Evolutionary conservation across 1,140 invertebrate species (phyloP).

Genomic region (Centruroides sculpturatus): DNA sequence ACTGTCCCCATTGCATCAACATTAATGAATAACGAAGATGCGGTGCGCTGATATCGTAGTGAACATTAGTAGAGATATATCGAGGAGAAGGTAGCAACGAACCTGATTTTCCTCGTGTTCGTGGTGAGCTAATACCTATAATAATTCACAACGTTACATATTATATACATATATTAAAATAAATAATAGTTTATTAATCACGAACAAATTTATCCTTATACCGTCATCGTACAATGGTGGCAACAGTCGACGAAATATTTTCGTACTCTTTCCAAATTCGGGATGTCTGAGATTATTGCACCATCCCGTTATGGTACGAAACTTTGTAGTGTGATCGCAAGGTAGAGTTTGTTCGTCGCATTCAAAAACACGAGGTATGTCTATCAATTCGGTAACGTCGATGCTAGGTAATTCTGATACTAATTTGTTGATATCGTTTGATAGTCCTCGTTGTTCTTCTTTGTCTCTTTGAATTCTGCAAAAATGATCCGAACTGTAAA

Average conservation of each 20-base stretch:
- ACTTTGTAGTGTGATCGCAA: conserved; percentile 66
- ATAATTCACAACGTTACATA: conserved; percentile 12
- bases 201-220: conserved; percentile 11
- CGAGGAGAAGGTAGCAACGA: conserved; percentile 59
- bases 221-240: conserved; percentile 81
- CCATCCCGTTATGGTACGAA: conserved; percentile 59
- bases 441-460: too few species aligned
- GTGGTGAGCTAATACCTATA: conserved; percentile 54
- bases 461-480: background rate
- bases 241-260: conserved; percentile 68
- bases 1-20: conserved; percentile 47
- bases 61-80: conserved; percentile 68
- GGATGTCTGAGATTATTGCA: conserved; percentile 88
- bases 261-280: conserved; percentile 56
- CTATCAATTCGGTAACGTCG: conserved; percentile 30
- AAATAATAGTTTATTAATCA: background rate
- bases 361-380: conserved; percentile 21
- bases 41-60: conserved; percentile 74
- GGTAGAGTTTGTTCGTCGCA: conserved; percentile 26
- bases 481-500: background rate
- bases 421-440: conserved; percentile 24
- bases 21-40: conserved; percentile 74
- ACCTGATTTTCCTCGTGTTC: conserved; percentile 53
- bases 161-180: background rate
- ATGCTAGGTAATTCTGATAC: conserved; percentile 30